A percentile compares a stretch with the other conserved stretches of the same genome.
These are phyloP conservation scores for Siniperca obscura DNA, from an alignment of 2,797 vertebrate species.

Conservation along the genomic window DNA sequence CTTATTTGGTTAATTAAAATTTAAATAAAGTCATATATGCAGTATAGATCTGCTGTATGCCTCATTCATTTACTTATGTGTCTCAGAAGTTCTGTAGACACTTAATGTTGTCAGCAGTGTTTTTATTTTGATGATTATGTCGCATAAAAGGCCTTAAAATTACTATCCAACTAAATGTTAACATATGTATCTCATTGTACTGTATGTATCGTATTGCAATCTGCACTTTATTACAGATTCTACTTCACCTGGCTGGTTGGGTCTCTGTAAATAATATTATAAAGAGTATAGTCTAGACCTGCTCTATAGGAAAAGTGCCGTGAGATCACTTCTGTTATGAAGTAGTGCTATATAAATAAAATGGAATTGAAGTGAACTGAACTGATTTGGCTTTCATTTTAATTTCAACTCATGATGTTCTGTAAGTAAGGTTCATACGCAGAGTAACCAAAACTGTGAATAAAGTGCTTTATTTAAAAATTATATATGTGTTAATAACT, in stretches of 20 bases:
- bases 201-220: not conserved
- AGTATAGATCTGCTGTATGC: too few species aligned
- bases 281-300: too few species aligned
- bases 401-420: not conserved
- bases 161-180: not conserved
- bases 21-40: too few species aligned
- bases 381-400: constrained; percentile 7
- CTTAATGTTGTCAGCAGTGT: not conserved
- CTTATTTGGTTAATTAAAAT: not conserved
- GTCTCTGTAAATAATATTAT: too few species aligned
- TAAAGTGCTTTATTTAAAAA: constrained; percentile 14
- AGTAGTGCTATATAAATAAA: too few species aligned
- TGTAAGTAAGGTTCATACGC: not conserved
- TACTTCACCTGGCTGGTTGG: not conserved
- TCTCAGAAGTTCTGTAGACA: not conserved
- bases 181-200: not conserved
- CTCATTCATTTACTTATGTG: not conserved
- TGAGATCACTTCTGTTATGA: too few species aligned
- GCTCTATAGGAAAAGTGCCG: too few species aligned
- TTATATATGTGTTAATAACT: not conserved
- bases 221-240: not conserved
- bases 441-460: not conserved
- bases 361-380: too few species aligned
- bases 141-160: not conserved
- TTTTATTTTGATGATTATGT: not conserved